Conservation (phyloP, 2,797 vertebrate species). For the Parotocinclus haroldoi region DNA sequence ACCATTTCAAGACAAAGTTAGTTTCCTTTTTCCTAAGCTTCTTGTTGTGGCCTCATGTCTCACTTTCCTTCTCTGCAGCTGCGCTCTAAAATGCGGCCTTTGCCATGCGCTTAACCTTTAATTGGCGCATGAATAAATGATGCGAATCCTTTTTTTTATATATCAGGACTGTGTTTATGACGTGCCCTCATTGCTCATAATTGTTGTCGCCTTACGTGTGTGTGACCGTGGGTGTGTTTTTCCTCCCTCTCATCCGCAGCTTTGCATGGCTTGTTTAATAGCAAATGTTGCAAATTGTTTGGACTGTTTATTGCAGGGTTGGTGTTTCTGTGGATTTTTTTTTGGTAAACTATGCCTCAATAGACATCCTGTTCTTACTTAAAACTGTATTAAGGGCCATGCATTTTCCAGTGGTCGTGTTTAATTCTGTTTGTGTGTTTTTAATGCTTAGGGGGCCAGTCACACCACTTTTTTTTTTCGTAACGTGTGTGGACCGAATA, state of each 20-base stretch:
- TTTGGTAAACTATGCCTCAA: not conserved
- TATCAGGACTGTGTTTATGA: slow-evolving; percentile 35
- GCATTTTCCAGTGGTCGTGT: no score
- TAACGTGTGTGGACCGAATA: no score
- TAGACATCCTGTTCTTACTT: no score
- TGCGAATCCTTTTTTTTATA: slow-evolving; percentile 41
- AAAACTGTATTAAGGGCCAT: no score
- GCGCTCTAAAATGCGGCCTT: slow-evolving; percentile 66
- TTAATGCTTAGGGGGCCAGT: no score
- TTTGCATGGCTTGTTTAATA: slow-evolving; percentile 25
- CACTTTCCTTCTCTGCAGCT: slow-evolving; percentile 70
- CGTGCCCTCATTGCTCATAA: slow-evolving; percentile 11
- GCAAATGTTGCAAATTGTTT: slow-evolving; percentile 22
- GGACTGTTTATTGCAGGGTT: slow-evolving; percentile 14
- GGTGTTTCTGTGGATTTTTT: not conserved
- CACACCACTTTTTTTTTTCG: no score
- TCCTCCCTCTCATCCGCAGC: not conserved
- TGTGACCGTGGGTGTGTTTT: slow-evolving; percentile 7
- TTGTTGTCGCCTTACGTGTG: slow-evolving; percentile 27
- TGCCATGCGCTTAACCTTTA: slow-evolving; percentile 50
- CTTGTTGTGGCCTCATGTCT: slow-evolving; percentile 82
- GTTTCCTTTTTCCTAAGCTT: slow-evolving; percentile 76
- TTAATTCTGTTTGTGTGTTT: no score
- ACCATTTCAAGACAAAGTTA: slow-evolving; percentile 80
- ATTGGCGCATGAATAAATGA: slow-evolving; percentile 53